phyloP scores from a whole-genome alignment of 1,140 invertebrate species.

The Macrobrachium rosenbergii region DNA sequence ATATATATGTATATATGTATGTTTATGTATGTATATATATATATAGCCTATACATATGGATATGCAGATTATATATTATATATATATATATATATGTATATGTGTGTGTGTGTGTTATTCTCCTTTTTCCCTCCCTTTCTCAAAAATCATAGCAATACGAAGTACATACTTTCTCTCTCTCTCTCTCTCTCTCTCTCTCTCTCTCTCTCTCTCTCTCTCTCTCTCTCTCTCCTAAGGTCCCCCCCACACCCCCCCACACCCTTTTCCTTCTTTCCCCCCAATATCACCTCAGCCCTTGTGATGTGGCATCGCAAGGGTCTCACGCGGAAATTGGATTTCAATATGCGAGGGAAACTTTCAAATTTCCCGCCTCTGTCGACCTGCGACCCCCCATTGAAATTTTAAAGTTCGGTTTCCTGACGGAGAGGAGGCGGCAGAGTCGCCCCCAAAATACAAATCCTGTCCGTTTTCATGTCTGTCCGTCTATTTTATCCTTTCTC shows the following conservation, averaged over 20 bases:
- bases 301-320: constrained; percentile 48
- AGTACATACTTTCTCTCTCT: no score
- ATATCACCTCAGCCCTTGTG: constrained; percentile 8
- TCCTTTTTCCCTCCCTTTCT: no score
- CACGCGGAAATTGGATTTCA: constrained; percentile 60
- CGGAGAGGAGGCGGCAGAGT: constrained; percentile 8
- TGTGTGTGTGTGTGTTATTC: no score
- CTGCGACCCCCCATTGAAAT: constrained; percentile 53
- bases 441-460: neutral
- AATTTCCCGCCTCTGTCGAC: constrained; percentile 58
- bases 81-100: no score
- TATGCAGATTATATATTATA: no score
- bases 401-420: constrained; percentile 53
- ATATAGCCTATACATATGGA: no score
- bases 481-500: neutral
- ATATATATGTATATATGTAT: no score
- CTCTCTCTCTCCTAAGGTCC: neutral
- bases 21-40: no score
- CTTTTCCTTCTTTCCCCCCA: no score
- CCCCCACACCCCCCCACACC: neutral
- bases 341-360: constrained; percentile 62
- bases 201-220: no score
- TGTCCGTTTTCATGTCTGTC: neutral
- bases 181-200: no score
- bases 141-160: no score